Percentiles rank a stretch among this genome's conserved stretches.
phyloP scores from a whole-genome alignment of 1,140 invertebrate species.

The Argopecten irradians region DNA sequence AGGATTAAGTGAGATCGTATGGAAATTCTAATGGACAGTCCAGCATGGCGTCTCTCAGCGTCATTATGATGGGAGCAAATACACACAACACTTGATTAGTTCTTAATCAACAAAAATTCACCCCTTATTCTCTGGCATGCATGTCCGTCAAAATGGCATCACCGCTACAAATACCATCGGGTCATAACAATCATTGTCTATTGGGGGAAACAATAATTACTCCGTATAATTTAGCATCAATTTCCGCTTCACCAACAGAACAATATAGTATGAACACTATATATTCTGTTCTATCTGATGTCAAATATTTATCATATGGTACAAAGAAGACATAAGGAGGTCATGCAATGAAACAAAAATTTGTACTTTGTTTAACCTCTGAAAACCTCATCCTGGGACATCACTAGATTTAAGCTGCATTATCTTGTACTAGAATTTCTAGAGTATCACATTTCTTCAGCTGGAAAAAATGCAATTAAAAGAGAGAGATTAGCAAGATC shows the following conservation, averaged over 20 bases:
- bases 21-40: not conserved
- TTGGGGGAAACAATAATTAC: not conserved
- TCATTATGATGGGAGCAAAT: not conserved
- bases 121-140: not conserved
- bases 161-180: not conserved
- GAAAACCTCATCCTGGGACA: too few species aligned
- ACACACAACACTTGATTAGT: not conserved
- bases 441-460: too few species aligned
- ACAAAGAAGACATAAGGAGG: too few species aligned
- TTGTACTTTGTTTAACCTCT: too few species aligned
- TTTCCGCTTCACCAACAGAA: not conserved
- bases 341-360: too few species aligned
- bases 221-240: not conserved
- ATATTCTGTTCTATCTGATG: too few species aligned
- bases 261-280: too few species aligned
- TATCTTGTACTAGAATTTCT: too few species aligned
- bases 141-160: not conserved
- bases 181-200: not conserved
- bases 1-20: constrained; percentile 17
- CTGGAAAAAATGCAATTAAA: too few species aligned
- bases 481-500: too few species aligned
- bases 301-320: too few species aligned
- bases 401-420: too few species aligned
- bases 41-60: not conserved
- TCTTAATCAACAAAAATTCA: not conserved